Evolutionary conservation across 2,797 vertebrate genomes (phyloP), one percentile per base, ranked within the genome.

Genomic region (Taenioides sp.): DNA sequence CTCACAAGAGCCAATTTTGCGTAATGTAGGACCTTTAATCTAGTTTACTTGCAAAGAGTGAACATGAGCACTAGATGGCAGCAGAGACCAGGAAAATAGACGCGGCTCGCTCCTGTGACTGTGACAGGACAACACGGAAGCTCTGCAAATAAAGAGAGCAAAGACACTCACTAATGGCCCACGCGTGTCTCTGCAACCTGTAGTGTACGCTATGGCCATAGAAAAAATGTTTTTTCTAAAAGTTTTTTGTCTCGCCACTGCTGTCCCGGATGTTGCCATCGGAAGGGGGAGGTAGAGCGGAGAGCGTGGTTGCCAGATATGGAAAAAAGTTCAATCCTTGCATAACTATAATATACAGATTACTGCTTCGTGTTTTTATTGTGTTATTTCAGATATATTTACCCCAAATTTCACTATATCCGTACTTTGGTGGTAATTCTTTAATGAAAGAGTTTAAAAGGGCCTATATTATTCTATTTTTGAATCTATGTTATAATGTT

Each of bases 231-330:
- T 57, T 23, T 23, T 5, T 10, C 11, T 23, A 66, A n/a, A 81
- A 72, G 76, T 84, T 84, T n/a, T 57, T 43, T 63, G 68, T 75
- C 14, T 16, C 70, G 40, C 20, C 64, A 22, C 5, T 47, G 61
- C 63, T 90, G 62, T 75, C 86, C 87, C 91, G 88, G 87, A 91
- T 93, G 84, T 84, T 87, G 65, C 80, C 78, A 80, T 86, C 72
- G 61, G 75, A 84, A 77, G 72, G 74, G 79, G 77, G 74, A 27
- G 74, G 68, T 58, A 37, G 73, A 23, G 54, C 69, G 69, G 4
- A 50, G 65, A 67, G 47, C 4, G 1, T 1, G 74, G 90, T 86
- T 89, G 89, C 90, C 89, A 91, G 65, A 11, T 86, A 14, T 54
- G 34, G 25, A 12, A n/a, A 1, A 72, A 20, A 66, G 27, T 60